Evolutionary conservation across 2,888 invertebrate genomes (phyloP).

Genomic region (Caprella mutica): DNA sequence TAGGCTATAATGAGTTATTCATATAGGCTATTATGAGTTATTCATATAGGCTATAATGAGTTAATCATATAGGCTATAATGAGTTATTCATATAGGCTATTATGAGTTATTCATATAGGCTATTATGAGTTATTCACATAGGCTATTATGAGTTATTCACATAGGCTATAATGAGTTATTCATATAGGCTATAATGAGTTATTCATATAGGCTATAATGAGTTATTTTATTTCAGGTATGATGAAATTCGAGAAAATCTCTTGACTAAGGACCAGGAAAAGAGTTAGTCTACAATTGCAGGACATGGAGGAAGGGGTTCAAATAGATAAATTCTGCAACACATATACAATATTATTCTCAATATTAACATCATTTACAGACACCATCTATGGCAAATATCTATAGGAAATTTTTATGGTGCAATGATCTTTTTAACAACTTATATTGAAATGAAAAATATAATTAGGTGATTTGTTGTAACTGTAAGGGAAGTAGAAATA

Average conservation of each 20-base stretch:
- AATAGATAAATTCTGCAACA: no score
- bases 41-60: neutral
- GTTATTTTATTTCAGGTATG: constrained; percentile 14
- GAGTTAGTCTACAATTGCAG: no score
- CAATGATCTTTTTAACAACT: no score
- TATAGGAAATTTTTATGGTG: no score
- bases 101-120: neutral
- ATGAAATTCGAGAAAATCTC: constrained; percentile 22
- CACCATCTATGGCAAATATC: no score
- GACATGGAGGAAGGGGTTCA: no score
- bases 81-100: neutral
- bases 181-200: neutral
- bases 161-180: neutral
- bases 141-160: neutral
- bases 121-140: no score
- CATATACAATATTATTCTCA: no score
- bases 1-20: neutral
- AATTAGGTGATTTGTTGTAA: no score
- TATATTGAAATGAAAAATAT: no score
- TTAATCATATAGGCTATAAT: neutral
- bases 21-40: neutral
- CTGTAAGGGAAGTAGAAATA: no score
- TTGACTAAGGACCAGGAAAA: constrained; percentile 9
- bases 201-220: neutral
- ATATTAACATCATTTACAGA: no score